Conservation (phyloP, 1,140 invertebrate genomes). For the Hestina assimilis region DNA sequence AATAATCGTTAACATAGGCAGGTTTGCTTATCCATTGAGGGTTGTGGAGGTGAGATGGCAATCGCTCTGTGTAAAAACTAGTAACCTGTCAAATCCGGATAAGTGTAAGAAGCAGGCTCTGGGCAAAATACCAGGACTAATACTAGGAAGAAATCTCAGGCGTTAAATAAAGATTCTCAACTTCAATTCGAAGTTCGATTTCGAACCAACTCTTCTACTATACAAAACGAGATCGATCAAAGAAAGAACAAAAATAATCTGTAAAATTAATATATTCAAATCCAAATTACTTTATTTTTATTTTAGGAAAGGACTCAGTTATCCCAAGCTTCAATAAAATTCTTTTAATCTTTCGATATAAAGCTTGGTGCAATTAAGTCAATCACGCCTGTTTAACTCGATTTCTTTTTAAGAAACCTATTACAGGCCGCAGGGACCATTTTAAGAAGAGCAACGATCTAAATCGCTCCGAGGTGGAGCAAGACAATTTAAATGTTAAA, state of each 20-base stretch:
- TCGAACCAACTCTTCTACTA: not conserved
- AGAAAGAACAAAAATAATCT: not conserved
- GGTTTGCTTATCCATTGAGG: no score
- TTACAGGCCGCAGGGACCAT: conserved; percentile 67
- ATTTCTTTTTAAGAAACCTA: conserved; percentile 72
- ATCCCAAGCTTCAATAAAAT: conserved; percentile 33
- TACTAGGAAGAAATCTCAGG: conserved; percentile 46
- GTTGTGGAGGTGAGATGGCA: no score
- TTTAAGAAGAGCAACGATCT: conserved; percentile 53
- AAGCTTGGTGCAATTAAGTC: conserved; percentile 65
- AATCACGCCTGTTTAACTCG: conserved; percentile 72
- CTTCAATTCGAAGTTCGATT: no score
- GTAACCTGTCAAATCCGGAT: no score
- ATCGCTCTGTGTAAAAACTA: no score
- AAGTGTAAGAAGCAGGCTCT: no score
- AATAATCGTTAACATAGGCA: no score
- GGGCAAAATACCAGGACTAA: no score
- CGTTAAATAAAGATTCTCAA: conserved; percentile 47
- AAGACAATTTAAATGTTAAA: conserved; percentile 73
- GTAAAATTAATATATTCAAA: not conserved
- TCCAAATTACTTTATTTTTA: conserved; percentile 3
- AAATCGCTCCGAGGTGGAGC: conserved; percentile 68
- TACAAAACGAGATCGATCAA: not conserved
- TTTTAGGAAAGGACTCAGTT: conserved; percentile 2
- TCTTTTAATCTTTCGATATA: conserved; percentile 60